A percentile compares a stretch with the other conserved stretches of the same genome.
Evolutionary conservation across 2,113 vertebrate species (phyloP).

Genomic region (Heptranchias perlo): DNA sequence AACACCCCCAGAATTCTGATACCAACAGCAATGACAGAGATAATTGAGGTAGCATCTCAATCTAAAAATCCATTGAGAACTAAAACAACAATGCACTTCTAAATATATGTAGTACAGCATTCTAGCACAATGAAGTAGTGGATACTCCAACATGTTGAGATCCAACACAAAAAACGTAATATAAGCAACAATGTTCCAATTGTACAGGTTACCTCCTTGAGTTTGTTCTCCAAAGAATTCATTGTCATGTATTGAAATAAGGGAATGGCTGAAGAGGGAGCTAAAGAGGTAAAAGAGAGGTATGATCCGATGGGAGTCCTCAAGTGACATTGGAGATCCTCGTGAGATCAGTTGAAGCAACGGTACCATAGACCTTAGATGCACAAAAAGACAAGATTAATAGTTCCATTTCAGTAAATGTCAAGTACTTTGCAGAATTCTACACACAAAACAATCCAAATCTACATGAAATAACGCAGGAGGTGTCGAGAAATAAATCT

Average conservation of each 20-base stretch:
- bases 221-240: conserved; percentile 87
- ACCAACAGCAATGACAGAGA: not conserved
- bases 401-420: not conserved
- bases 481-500: not conserved
- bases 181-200: not conserved
- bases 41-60: not conserved
- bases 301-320: conserved; percentile 91
- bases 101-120: not conserved
- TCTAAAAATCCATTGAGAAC: not conserved
- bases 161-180: not conserved
- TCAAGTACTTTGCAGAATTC: not conserved
- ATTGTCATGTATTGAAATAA: conserved; percentile 95
- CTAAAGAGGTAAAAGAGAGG: conserved; percentile 98
- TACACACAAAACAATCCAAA: not conserved
- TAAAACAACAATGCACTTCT: not conserved
- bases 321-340: conserved; percentile 89
- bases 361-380: conserved; percentile 81
- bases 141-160: not conserved
- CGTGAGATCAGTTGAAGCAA: conserved; percentile 90
- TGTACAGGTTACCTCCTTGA: conserved; percentile 8
- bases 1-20: not conserved
- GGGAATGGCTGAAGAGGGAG: conserved; percentile 94
- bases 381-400: not conserved
- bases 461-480: not conserved
- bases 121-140: not conserved